Conservation (phyloP, 2,888 invertebrate species). For the Ariolimax columbianus region DNA sequence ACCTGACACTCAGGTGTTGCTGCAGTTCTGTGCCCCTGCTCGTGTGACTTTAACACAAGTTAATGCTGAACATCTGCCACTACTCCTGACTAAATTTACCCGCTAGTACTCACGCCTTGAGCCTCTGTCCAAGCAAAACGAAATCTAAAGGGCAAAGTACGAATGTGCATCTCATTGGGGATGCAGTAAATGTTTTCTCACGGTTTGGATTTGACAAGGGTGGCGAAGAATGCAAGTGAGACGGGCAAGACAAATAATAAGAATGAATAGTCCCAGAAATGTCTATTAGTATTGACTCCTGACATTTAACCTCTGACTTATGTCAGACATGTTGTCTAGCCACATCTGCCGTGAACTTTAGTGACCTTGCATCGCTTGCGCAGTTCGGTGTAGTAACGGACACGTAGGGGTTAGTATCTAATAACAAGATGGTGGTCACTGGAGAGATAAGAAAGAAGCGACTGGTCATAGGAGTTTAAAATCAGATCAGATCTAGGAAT, state of each 20-base stretch:
- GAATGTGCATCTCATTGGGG: not conserved
- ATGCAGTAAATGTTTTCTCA: slow-evolving; percentile 13
- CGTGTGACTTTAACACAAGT: not conserved
- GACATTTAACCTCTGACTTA: not conserved
- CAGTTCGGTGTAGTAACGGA: no score
- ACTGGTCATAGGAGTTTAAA: no score
- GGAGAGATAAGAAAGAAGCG: no score
- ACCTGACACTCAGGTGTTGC: not conserved
- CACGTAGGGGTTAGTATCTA: no score
- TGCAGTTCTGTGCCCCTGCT: not conserved
- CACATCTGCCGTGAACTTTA: not conserved
- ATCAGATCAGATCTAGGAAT: no score
- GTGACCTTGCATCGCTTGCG: not conserved
- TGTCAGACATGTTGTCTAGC: not conserved
- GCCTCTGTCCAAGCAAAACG: not conserved
- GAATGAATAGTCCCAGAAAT: not conserved
- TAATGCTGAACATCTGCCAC: not conserved
- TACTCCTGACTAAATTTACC: not conserved
- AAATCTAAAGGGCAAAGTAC: not conserved
- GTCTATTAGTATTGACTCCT: not conserved
- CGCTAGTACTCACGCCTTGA: not conserved
- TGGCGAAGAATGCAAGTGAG: not conserved
- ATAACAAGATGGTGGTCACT: no score
- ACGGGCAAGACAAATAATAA: not conserved
- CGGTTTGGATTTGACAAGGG: not conserved